These are phyloP conservation scores for Stratiomys singularior DNA, from an alignment of 2,888 invertebrate species.

Conservation along the genomic window DNA sequence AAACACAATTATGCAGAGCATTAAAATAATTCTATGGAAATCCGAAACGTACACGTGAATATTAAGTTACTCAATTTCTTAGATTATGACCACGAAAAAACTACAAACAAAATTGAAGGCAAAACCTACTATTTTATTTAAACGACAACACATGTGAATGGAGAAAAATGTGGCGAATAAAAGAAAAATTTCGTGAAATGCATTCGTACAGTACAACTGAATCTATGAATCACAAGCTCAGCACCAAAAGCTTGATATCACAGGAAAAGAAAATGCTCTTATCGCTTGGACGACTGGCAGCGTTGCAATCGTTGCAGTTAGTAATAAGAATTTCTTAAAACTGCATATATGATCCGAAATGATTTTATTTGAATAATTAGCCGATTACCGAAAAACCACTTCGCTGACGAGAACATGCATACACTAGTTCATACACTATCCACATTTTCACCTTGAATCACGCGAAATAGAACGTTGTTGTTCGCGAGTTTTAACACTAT, in stretches of 20 bases:
- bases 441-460: conserved; percentile 21
- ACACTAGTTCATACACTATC: not conserved
- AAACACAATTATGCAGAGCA: not conserved
- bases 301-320: no score
- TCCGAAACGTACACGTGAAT: conserved; percentile 6
- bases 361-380: no score
- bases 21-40: conserved; percentile 11
- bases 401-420: not conserved
- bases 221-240: no score
- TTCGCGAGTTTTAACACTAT: not conserved
- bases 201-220: no score
- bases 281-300: no score
- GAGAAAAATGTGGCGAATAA: no score
- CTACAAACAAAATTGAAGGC: conserved; percentile 36
- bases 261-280: no score
- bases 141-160: no score
- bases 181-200: no score
- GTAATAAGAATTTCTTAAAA: no score
- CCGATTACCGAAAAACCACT: not conserved
- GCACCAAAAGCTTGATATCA: no score
- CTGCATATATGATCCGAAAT: no score
- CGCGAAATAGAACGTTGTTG: not conserved
- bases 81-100: conserved; percentile 42
- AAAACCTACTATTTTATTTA: not conserved
- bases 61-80: conserved; percentile 36